phyloP scores from a whole-genome alignment of 2,113 vertebrate species.

The Ancistrus triradiatus region DNA sequence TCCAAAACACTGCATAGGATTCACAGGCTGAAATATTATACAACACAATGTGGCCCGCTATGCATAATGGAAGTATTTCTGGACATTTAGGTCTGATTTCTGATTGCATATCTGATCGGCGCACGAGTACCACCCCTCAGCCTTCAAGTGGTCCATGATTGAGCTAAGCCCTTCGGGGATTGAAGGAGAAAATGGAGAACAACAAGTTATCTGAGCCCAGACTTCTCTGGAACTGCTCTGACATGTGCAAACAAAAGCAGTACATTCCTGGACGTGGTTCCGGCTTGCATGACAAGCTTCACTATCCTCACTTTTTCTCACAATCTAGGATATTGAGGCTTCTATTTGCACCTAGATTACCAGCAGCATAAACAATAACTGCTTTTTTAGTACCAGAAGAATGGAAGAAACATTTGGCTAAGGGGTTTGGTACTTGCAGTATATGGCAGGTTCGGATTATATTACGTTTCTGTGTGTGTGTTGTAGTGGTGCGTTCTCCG shows the following conservation, averaged over 20 bases:
- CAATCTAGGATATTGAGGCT: not conserved
- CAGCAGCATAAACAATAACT: not conserved
- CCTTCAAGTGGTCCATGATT: not conserved
- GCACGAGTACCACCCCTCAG: not conserved
- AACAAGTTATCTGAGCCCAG: not conserved
- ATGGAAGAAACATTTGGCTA: not conserved
- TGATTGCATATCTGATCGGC: not conserved
- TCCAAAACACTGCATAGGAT: no score
- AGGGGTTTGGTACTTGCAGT: not conserved
- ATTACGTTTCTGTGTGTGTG: not conserved
- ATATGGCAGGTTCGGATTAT: not conserved
- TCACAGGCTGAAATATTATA: no score
- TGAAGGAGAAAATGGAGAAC: no score
- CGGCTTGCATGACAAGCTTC: not conserved
- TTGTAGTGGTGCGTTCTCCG: conserved; percentile 90
- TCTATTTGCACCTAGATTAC: not conserved
- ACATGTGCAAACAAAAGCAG: not conserved
- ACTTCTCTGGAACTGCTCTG: conserved; percentile 5
- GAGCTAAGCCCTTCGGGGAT: not conserved
- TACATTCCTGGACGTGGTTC: conserved; percentile 1
- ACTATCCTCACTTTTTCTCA: not conserved
- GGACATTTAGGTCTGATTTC: not conserved
- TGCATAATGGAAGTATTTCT: no score
- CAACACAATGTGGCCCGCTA: no score
- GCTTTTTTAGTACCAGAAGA: not conserved